Conservation (phyloP, 2,888 invertebrate genomes). For the Cataglyphis rosenhaueri region DNA sequence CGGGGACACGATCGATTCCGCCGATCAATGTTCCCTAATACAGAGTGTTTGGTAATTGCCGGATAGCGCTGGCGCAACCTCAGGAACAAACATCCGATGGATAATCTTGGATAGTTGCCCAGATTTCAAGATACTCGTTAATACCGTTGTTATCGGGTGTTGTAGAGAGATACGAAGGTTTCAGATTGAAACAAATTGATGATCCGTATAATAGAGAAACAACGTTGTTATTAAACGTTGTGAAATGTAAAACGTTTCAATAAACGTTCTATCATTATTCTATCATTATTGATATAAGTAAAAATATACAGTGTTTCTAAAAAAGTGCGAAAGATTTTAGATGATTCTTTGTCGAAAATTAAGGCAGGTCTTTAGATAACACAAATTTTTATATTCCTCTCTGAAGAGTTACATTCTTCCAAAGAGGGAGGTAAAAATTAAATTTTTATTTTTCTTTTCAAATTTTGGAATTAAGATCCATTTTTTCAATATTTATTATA, state of each 20-base stretch:
- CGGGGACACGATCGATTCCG: constrained; percentile 77
- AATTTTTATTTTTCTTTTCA: no score
- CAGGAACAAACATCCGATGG: constrained; percentile 42
- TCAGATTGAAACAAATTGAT: neutral
- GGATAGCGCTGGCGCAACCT: constrained; percentile 8
- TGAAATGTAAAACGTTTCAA: neutral
- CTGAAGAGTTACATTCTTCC: no score
- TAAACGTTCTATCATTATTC: neutral
- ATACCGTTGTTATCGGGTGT: constrained; percentile 12
- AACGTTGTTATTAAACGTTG: neutral
- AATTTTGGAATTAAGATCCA: no score
- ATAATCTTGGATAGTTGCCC: constrained; percentile 35
- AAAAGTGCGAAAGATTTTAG: no score
- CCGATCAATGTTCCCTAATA: constrained; percentile 79
- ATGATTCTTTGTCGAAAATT: no score
- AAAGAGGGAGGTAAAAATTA: no score
- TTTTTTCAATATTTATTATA: no score
- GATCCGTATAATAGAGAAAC: neutral
- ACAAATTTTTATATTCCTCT: no score
- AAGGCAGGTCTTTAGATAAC: no score
- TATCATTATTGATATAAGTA: neutral
- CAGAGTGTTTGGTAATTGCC: constrained; percentile 58
- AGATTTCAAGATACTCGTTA: constrained; percentile 20
- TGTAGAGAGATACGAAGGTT: neutral
- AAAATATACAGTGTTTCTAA: neutral